phyloP scores from a whole-genome alignment of 92 coral and sea anemone species.

The Parazoanthus swiftii region DNA sequence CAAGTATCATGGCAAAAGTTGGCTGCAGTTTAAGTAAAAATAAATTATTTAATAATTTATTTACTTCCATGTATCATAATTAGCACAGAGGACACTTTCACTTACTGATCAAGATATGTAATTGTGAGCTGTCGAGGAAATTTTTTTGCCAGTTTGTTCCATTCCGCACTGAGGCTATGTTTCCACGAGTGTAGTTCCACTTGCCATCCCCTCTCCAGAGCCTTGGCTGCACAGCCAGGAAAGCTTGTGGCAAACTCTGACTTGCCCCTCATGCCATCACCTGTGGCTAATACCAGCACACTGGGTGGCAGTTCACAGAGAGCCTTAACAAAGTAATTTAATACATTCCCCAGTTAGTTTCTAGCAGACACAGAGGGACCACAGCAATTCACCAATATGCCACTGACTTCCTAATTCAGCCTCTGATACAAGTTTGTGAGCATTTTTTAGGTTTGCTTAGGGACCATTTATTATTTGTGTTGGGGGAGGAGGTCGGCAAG shows the following conservation, averaged over 20 bases:
- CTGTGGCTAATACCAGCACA: constrained; percentile 88
- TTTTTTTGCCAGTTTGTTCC: constrained; percentile 92
- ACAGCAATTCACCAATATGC: too few relatives aligned
- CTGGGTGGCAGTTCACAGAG: constrained; percentile 88
- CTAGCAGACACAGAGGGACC: neutral
- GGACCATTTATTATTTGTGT: too few relatives aligned
- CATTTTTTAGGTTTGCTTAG: too few relatives aligned
- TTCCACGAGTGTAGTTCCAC: constrained; percentile 98
- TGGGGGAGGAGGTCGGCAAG: too few relatives aligned
- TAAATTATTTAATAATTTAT: too few relatives aligned
- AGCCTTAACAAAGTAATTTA: constrained; percentile 55
- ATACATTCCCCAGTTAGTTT: neutral
- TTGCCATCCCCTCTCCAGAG: constrained; percentile 92
- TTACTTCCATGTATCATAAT: too few relatives aligned
- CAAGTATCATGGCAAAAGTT: neutral
- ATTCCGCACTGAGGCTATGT: constrained; percentile 89
- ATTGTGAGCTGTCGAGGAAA: constrained; percentile 77
- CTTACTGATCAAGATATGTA: constrained; percentile 90
- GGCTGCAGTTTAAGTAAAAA: too few relatives aligned
- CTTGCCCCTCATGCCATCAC: constrained; percentile 96
- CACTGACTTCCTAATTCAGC: too few relatives aligned
- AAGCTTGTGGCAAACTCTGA: constrained; percentile 95
- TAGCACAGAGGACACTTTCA: neutral
- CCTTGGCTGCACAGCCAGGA: constrained; percentile 93
- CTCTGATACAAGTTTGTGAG: too few relatives aligned